Conservation (phyloP, 2,888 invertebrate species). For the Tenthredo livida region DNA sequence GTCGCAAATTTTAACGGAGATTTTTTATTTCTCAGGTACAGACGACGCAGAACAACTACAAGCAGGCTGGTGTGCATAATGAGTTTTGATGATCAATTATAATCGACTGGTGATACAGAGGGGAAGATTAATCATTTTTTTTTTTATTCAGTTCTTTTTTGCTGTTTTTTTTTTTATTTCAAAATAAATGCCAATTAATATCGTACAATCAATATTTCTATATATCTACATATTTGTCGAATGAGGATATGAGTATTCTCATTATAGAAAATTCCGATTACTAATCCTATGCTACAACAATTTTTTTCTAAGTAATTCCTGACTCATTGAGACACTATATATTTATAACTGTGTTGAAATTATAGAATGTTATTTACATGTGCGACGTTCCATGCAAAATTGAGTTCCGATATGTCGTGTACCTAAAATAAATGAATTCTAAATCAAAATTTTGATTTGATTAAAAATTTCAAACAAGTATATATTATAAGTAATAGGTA, state of each 20-base stretch:
- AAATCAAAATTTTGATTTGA: not conserved
- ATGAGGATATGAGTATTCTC: not conserved
- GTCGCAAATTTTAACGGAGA: not conserved
- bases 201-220: not conserved
- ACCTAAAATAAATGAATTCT: not conserved
- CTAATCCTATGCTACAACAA: slow-evolving; percentile 1
- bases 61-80: not conserved
- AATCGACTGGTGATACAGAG: not conserved
- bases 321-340: not conserved
- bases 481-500: too few species aligned
- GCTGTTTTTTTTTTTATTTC: not conserved
- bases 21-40: not conserved
- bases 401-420: not conserved
- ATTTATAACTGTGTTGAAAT: not conserved
- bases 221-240: not conserved
- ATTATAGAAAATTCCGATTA: not conserved
- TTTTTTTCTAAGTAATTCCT: not conserved
- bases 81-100: not conserved
- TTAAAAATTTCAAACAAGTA: not conserved
- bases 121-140: not conserved
- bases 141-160: not conserved
- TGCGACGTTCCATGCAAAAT: not conserved
- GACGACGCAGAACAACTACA: not conserved
- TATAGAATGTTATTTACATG: not conserved
- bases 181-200: not conserved